Evolutionary conservation across 1,140 invertebrate species (phyloP), one percentile per base, ranked within the genome.

Genomic region (Heliconius hewitsoni): DNA sequence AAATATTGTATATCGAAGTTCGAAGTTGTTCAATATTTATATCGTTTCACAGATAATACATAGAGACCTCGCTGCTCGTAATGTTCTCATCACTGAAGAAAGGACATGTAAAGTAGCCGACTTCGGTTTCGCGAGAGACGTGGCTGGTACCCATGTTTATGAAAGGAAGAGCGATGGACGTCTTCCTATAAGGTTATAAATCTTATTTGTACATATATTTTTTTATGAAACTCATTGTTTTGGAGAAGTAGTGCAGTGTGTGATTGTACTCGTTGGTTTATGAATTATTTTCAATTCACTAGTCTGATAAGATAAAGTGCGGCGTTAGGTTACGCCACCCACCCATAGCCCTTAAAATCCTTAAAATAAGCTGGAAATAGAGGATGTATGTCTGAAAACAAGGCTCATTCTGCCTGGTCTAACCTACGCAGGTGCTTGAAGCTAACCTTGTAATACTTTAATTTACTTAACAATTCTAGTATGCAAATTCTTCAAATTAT

Each of bases 41-140:
- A 30, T 66, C 37, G 71, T 80, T 80, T 87, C 82, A 16, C 90
- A 98, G 97, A 98, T 99, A 80, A 98, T 99, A 76, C 98, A 99
- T 87, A 95, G 98, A 71, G 98, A 99, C 94, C 94, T 99, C 71
- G 98, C 98, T 4, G 98, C 98, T 0, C 95, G 98, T 34, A 99
- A 99, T 88, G 96, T 99, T 46, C 94, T 99, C 0, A 98, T 99
- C 57, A 97, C 97, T 1, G 97, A 98, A 30, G 97, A 98, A 84
- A 96, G 98, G 83, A 96, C 96, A 0, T 98, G 98, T 90, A 99
- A 99, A 95, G 98, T 99, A 0, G 98, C 98, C 0, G 98, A 99
- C 91, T 99, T 99, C 88, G 98, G 98, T 1, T 98, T 99, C 85
- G 98, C 98, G 0, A 94, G 98, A 71, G 98, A 98, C 91, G 96